Base-by-base conservation (phyloP, 2,888 invertebrate genomes). In the Parnassius smintheus region DNA sequence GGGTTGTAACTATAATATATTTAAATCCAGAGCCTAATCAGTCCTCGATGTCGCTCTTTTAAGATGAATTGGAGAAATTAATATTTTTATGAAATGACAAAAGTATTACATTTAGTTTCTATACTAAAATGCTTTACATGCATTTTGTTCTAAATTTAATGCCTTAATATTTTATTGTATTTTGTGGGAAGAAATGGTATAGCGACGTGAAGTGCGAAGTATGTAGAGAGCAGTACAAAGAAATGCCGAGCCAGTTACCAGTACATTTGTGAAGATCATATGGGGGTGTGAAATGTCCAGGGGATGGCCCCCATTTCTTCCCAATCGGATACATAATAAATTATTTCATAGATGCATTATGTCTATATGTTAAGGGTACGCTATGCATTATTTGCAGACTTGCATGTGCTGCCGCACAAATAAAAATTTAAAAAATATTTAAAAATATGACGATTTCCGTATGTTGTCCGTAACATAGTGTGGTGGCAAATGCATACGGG, bases 331-430 rank as follows among this genome's bases (percentile, higher is more conserved):
- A 73, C 69, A 65, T 69, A 70, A 70, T 71, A 72, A 75, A 63
- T 73, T 69, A 71, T 73, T 71, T 76, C 77, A 75, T 79, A 80
- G 78, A 83, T 85, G 82, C 85, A 85, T 84, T 85, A 81, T 78
- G 77, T 81, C 77, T 75, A 78, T 83, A 83, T 77, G 70, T 83
- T 86, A 87, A 83, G 83, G 78, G 77, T 80, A 83, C 76, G 85
- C 85, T 86, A 88, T 86, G 85, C 88, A 82, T 86, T 78, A 76
- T 81, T 82, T 83, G 82, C 87, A 86, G 83, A 84, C 80, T 82
- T 83, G 90, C 88, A 84, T 88, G 84, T 86, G 91, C 89, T 89
- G 78, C 91, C 88, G 91, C 91, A 91, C 91, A 90, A 90, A 88
- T 82, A 83, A 84, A 75, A 70, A 66, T 66, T 68, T 66, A 70